These are phyloP conservation scores for Melangyna quadrimaculata DNA, from an alignment of 2,888 invertebrate genomes.

Conservation along the genomic window DNA sequence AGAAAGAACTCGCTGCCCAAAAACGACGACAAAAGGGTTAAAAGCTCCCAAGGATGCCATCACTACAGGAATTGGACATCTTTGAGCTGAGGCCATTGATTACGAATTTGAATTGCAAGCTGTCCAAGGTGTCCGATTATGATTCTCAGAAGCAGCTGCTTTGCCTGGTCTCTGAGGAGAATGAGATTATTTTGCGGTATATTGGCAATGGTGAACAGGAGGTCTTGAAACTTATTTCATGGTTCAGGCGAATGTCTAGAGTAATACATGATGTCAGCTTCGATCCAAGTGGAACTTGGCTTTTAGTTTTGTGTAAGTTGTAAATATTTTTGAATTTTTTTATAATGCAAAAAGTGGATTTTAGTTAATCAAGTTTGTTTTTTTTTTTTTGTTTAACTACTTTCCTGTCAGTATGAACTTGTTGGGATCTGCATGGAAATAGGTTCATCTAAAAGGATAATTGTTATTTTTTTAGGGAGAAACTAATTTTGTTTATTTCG, in stretches of 20 bases:
- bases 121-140: conserved; percentile 79
- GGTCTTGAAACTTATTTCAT: conserved; percentile 79
- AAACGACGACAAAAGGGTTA: neutral
- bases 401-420: neutral
- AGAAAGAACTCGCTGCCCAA: conserved; percentile 1
- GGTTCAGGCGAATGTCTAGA: conserved; percentile 79
- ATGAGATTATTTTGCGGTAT: conserved; percentile 80
- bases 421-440: too few species aligned
- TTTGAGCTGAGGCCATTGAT: conserved; percentile 79
- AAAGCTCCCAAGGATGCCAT: conserved; percentile 56
- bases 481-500: too few species aligned
- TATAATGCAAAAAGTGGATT: too few species aligned
- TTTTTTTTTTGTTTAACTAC: too few species aligned
- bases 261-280: conserved; percentile 88
- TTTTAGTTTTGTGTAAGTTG: conserved; percentile 80
- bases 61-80: conserved; percentile 75
- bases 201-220: conserved; percentile 77
- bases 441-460: too few species aligned
- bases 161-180: conserved; percentile 79
- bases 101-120: conserved; percentile 79
- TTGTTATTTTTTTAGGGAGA: too few species aligned
- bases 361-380: too few species aligned
- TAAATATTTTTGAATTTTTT: neutral
- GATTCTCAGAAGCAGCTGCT: conserved; percentile 79
- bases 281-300: conserved; percentile 87